phyloP scores from a whole-genome alignment of 2,113 vertebrate genomes.

The Pampusana beccarii region DNA sequence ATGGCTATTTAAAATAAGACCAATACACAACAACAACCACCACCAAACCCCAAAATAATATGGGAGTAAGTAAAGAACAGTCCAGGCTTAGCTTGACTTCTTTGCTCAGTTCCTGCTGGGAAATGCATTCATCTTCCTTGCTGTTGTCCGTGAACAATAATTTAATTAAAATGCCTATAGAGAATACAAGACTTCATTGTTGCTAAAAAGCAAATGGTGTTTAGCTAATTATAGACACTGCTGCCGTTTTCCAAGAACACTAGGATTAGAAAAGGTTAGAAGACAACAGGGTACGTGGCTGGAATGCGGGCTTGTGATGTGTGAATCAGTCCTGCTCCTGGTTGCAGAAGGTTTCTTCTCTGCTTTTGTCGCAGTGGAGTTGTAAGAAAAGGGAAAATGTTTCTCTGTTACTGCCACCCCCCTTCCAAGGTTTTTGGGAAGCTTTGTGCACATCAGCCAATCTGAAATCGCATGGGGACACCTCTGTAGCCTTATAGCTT shows the following conservation, averaged over 20 bases:
- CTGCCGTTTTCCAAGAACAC: not conserved
- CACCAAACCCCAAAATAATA: not conserved
- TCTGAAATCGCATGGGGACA: fast-evolving
- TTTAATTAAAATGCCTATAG: not conserved
- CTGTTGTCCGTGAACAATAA: not conserved
- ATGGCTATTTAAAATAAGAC: not conserved
- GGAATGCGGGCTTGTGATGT: not conserved
- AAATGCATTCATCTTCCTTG: not conserved
- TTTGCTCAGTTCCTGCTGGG: not conserved
- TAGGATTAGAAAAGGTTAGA: not conserved
- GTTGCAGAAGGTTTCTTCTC: not conserved
- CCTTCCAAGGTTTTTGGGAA: not conserved
- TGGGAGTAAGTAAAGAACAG: not conserved
- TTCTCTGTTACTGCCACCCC: not conserved
- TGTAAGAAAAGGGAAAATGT: not conserved
- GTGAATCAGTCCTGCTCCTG: not conserved
- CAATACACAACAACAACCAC: not conserved
- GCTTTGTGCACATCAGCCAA: not conserved
- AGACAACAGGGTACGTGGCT: not conserved
- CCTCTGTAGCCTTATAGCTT: not conserved
- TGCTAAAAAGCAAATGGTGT: not conserved
- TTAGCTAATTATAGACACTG: not conserved
- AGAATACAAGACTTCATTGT: not conserved
- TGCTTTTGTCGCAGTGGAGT: not conserved
- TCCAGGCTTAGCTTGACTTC: not conserved